Base-by-base conservation (phyloP, 2,797 vertebrate genomes). In the Apogon hyalosoma region DNA sequence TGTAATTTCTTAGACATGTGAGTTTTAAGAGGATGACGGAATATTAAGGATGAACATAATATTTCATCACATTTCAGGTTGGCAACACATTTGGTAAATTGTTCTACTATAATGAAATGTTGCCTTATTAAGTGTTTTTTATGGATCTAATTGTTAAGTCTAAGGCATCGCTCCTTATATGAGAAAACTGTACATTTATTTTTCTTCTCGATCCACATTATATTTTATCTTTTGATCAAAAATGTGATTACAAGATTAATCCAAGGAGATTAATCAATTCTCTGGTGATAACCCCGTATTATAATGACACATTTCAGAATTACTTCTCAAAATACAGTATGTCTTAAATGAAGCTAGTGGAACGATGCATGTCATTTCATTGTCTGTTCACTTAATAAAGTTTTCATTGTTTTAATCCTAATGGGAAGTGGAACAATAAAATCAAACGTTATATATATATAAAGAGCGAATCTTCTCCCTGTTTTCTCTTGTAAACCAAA, bases 401-500 rank as follows among this genome's bases (percentile, higher is more conserved):
- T 11, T 16, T 49, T 18, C 54, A 24, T 18, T 6, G 57, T 55
- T 9, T 5, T 31, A 6, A 47, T 33, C 18, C 15, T 42, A 3
- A 38, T 1, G 12, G 9, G 43, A 55, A 39, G 58, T 31, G n/a
- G 15, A 54, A 62, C 2, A 11, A n/a, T 71, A 7, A 61, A 50
- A 10, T 54, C 4, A 14, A 3, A 16, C 2, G 7, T 8, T 14
- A 1, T 3, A 57, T 48, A 57, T 48, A n/a, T 71, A 1, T 53
- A 8, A 13, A 3, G 6, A 12, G 38, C 1, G 10, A 55, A 5
- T 28, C 24, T 28, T 28, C 24, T 51, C 42, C 57, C 64, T 16
- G 21, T 58, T 65, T 18, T 13, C 10, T 46, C n/a, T 24, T 38
- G 19, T 50, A 43, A 12, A 66, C 41, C 57, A 0, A 75, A 69